Evolutionary conservation across 2,113 vertebrate genomes (phyloP).

Genomic region (Nothobranchius kuhntae): DNA sequence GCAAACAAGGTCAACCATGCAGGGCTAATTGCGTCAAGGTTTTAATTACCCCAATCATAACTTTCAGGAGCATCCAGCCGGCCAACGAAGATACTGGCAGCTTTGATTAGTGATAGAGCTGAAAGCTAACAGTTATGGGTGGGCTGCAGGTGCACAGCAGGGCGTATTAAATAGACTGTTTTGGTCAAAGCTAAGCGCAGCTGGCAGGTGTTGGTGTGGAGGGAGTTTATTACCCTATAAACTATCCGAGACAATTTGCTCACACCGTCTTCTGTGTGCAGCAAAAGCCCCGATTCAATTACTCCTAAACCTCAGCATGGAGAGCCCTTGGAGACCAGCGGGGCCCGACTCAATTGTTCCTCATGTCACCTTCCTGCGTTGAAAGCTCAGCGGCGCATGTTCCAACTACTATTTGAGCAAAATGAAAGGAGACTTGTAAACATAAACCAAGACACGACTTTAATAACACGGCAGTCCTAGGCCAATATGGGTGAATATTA

Average conservation of each 20-base stretch:
- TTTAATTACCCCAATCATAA: conserved; percentile 69
- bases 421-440: conserved; percentile 32
- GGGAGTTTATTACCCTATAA: conserved; percentile 75
- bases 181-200: conserved; percentile 67
- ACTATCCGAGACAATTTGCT: conserved; percentile 64
- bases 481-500: conserved; percentile 32
- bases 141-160: conserved; percentile 66
- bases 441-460: conserved; percentile 10
- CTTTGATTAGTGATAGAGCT: conserved; percentile 26
- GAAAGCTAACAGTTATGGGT: conserved; percentile 34
- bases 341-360: conserved; percentile 50
- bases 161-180: conserved; percentile 61
- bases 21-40: conserved; percentile 63
- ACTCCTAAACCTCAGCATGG: conserved; percentile 48
- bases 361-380: conserved; percentile 53
- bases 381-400: conserved; percentile 19
- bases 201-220: conserved; percentile 67
- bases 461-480: conserved; percentile 20
- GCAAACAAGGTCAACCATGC: conserved; percentile 63
- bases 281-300: conserved; percentile 66
- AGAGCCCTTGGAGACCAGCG: conserved; percentile 37
- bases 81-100: conserved; percentile 14
- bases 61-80: conserved; percentile 34
- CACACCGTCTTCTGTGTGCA: conserved; percentile 54
- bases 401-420: conserved; percentile 21